Conservation (phyloP, 2,113 vertebrate genomes). For the Gasterosteus nipponicus region DNA sequence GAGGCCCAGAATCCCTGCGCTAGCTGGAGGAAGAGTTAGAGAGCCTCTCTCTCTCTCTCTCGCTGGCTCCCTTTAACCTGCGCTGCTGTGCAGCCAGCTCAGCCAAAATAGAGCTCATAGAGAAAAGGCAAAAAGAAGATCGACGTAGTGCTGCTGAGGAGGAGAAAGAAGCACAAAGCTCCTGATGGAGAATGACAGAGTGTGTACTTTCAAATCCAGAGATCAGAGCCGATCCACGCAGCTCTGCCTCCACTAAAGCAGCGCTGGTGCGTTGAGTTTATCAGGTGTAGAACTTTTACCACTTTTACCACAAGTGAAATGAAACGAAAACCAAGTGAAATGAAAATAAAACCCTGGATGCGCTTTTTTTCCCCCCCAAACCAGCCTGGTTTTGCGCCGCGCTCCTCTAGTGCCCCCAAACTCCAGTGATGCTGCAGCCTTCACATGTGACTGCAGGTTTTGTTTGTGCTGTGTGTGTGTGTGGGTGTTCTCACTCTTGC, state of each 20-base stretch:
- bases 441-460: constrained; percentile 70
- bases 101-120: constrained; percentile 69
- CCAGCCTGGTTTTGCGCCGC: constrained; percentile 24
- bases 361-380: not conserved
- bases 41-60: constrained; percentile 52
- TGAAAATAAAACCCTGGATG: constrained; percentile 10
- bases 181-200: constrained; percentile 65
- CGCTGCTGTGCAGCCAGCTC: constrained; percentile 66
- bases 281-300: constrained; percentile 11
- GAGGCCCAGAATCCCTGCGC: constrained; percentile 76
- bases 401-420: constrained; percentile 44
- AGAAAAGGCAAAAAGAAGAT: constrained; percentile 37
- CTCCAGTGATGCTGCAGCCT: constrained; percentile 53
- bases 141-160: constrained; percentile 53
- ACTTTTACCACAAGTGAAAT: constrained; percentile 22
- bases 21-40: constrained; percentile 77
- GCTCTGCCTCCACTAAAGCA: constrained; percentile 50
- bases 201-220: constrained; percentile 60
- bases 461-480: constrained; percentile 71
- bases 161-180: constrained; percentile 61
- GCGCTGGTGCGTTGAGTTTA: constrained; percentile 37
- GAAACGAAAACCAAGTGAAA: constrained; percentile 28
- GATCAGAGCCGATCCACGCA: constrained; percentile 55
- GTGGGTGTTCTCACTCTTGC: constrained; percentile 70
- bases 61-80: constrained; percentile 68